These are phyloP conservation scores for Helicoverpa assulta DNA, from an alignment of 2,888 invertebrate genomes.

Conservation along the genomic window DNA sequence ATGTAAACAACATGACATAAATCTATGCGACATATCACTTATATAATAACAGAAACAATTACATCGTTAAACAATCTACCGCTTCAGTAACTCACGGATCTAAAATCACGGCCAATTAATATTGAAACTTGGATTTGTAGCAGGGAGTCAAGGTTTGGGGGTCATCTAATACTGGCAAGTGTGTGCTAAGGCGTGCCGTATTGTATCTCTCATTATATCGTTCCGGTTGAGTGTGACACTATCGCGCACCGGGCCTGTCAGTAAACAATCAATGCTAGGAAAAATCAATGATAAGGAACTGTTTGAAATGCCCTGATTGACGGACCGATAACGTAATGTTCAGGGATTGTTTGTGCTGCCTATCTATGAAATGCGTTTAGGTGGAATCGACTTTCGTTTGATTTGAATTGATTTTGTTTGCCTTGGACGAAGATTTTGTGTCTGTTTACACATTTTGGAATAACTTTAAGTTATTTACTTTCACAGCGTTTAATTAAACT, in stretches of 20 bases:
- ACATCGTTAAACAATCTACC: slow-evolving; percentile 63
- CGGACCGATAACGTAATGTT: slow-evolving; percentile 52
- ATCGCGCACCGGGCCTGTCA: slow-evolving; percentile 70
- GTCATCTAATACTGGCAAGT: slow-evolving; percentile 60
- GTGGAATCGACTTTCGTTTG: slow-evolving; percentile 40
- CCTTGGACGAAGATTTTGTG: slow-evolving; percentile 6
- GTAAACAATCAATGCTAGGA: slow-evolving; percentile 68
- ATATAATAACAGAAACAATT: slow-evolving; percentile 61
- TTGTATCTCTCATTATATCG: slow-evolving; percentile 79
- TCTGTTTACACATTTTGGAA: neutral
- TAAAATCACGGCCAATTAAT: slow-evolving; percentile 54
- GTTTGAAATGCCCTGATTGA: slow-evolving; percentile 61
- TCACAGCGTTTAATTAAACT: no score
- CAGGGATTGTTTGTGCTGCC: slow-evolving; percentile 47
- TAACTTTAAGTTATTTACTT: neutral
- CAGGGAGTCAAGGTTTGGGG: slow-evolving; percentile 21
- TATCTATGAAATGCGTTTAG: slow-evolving; percentile 44
- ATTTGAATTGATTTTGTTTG: slow-evolving; percentile 20
- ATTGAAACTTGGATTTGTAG: slow-evolving; percentile 24
- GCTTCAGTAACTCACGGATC: slow-evolving; percentile 55
- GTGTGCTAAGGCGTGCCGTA: slow-evolving; percentile 71
- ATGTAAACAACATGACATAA: slow-evolving; percentile 41
- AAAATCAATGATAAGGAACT: slow-evolving; percentile 64
- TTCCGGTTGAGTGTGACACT: slow-evolving; percentile 74
- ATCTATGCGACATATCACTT: slow-evolving; percentile 56